Evolutionary conservation across 1,140 invertebrate species (phyloP).

Genomic region (Antheraea mylitta): DNA sequence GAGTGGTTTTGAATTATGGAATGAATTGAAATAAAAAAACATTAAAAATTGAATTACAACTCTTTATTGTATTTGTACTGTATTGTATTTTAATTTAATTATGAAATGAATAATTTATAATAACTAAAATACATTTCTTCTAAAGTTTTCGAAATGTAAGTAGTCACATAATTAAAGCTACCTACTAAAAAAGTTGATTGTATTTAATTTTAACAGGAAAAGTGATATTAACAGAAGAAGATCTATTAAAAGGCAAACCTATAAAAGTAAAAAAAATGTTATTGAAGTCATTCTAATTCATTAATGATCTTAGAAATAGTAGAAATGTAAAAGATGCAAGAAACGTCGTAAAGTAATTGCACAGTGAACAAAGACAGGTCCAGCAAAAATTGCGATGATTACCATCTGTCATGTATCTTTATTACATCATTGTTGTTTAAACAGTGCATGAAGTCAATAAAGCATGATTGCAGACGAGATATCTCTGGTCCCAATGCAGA

Average conservation of each 20-base stretch:
- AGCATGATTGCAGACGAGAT: not conserved
- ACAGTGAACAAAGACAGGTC: too few species aligned
- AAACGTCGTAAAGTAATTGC: too few species aligned
- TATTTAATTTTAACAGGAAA: not conserved
- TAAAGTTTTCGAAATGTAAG: too few species aligned
- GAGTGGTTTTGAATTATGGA: not conserved
- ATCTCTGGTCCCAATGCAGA: slow-evolving; percentile 1
- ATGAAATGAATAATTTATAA: too few species aligned
- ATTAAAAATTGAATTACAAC: not conserved
- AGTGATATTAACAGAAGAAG: not conserved
- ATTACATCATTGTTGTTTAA: not conserved
- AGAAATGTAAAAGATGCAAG: too few species aligned
- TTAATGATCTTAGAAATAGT: too few species aligned
- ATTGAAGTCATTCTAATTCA: too few species aligned
- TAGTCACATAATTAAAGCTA: too few species aligned
- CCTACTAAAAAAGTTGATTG: not conserved
- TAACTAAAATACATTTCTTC: too few species aligned
- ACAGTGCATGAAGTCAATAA: not conserved
- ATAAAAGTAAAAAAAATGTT: not conserved
- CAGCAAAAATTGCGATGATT: too few species aligned
- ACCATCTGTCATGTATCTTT: too few species aligned
- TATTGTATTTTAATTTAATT: not conserved
- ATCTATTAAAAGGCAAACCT: not conserved
- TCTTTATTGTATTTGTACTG: not conserved
- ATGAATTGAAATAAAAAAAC: not conserved